Base-by-base conservation (phyloP, 2,888 invertebrate genomes). In the Parascotia fuliginaria region DNA sequence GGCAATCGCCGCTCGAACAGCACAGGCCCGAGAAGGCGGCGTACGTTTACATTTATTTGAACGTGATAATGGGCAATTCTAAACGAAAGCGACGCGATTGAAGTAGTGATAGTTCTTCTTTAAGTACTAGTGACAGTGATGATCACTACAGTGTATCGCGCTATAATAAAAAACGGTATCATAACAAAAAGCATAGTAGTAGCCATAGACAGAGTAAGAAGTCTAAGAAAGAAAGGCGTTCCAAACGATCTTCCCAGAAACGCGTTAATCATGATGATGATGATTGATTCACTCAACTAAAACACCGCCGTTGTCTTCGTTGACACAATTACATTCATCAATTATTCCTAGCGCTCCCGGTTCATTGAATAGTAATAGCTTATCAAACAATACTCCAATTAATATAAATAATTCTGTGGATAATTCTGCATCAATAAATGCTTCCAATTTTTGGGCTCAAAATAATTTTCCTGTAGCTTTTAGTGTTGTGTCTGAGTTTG, bases 401-500 rank as follows among this genome's bases (percentile, higher is more conserved):
- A 11, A 19, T 5, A 19, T 9, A 2, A 39, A 15, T 19, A 13
- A 39, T 9, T 39, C 28, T 24, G 13, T 27, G 9, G 19, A 5
- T 5, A n/a, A n/a, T n/a, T n/a, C n/a, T n/a, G n/a, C n/a, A n/a
- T n/a, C n/a, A n/a, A n/a, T n/a, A n/a, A n/a, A n/a, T n/a, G n/a
- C n/a, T 5, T 9, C 27, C 27, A 39, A 24, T 29, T 29, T 39
- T 11, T 34, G 34, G 34, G 9, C 14, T 15, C 34, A 34, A 34
- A 34, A 34, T 16, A 34, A 34, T 15, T 34, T 34, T 9, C 34
- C 34, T 9, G 34, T 34, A 6, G 34, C 34, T 2, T 34, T 42
- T 27, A 60, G 40, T 53, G 53, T 55, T 1, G 37, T 62, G 0
- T 60, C 63, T 9, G 55, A 55, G 37, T 62, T 60, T 48, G 59